Percentiles rank a stretch among this genome's conserved stretches.
phyloP scores from a whole-genome alignment of 2,113 vertebrate species.

The Ellobius talpinus region DNA sequence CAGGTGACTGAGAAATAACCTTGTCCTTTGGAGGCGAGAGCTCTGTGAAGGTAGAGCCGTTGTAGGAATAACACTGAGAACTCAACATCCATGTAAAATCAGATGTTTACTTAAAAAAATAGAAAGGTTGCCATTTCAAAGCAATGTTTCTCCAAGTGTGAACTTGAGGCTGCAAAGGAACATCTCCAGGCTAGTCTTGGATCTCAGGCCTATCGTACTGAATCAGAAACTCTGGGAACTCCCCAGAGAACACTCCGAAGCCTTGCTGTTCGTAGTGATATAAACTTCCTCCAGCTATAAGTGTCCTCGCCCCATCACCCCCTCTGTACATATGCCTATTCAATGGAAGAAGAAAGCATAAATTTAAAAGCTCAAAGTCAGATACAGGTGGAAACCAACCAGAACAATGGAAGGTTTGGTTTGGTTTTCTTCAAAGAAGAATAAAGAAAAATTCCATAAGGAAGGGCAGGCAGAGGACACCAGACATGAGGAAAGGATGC shows the following conservation, averaged over 20 bases:
- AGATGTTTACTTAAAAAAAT: neutral
- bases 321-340: neutral
- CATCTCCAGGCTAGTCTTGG: neutral
- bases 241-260: neutral
- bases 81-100: neutral
- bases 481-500: neutral
- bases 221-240: neutral
- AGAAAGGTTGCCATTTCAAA: neutral
- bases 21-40: neutral
- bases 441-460: neutral
- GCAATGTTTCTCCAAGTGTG: neutral
- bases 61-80: neutral
- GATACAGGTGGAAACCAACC: conserved; percentile 2
- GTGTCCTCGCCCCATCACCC: neutral
- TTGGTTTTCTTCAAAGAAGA: neutral
- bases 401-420: neutral
- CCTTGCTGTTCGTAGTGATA: neutral
- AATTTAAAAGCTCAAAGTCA: conserved; percentile 47
- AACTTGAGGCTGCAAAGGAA: neutral
- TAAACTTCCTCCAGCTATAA: neutral
- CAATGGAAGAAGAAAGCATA: neutral
- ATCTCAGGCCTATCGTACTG: neutral
- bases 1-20: neutral
- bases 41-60: neutral
- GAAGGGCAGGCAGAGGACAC: neutral